Percentiles rank a stretch among this genome's conserved stretches.
These are phyloP conservation scores for Drosophila rhopaloa DNA, from an alignment of 1,140 invertebrate genomes.

Conservation along the genomic window DNA sequence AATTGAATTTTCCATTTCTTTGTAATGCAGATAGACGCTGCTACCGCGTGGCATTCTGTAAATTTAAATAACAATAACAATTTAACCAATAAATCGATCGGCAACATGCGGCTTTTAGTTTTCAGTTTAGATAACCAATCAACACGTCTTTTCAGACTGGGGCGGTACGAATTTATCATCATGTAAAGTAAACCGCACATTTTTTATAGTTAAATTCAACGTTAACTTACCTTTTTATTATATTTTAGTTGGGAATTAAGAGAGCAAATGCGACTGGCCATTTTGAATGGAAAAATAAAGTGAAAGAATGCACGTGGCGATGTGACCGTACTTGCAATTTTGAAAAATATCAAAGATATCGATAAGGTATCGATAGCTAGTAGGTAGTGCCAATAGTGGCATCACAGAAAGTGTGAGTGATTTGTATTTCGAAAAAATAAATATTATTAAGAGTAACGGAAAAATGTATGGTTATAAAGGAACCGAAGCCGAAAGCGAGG, in stretches of 20 bases:
- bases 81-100: neutral
- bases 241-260: neutral
- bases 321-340: neutral
- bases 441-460: too few relatives aligned
- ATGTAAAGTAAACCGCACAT: constrained; percentile 87
- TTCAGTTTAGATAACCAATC: constrained; percentile 70
- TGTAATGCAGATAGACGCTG: neutral
- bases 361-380: neutral
- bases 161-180: constrained; percentile 85
- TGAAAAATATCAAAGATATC: neutral
- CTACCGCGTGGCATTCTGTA: constrained; percentile 16
- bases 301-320: constrained; percentile 29
- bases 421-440: neutral
- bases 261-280: constrained; percentile 8
- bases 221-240: constrained; percentile 9
- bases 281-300: constrained; percentile 7
- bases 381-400: neutral
- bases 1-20: neutral
- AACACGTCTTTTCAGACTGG: constrained; percentile 77
- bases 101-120: constrained; percentile 18
- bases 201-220: constrained; percentile 65
- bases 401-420: neutral
- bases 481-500: too few relatives aligned
- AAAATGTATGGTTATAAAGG: too few relatives aligned
- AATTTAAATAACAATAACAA: constrained; percentile 2